Evolutionary conservation across 2,888 invertebrate genomes (phyloP), one percentile per base, ranked within the genome.

Genomic region (Andrena hattorfiana): DNA sequence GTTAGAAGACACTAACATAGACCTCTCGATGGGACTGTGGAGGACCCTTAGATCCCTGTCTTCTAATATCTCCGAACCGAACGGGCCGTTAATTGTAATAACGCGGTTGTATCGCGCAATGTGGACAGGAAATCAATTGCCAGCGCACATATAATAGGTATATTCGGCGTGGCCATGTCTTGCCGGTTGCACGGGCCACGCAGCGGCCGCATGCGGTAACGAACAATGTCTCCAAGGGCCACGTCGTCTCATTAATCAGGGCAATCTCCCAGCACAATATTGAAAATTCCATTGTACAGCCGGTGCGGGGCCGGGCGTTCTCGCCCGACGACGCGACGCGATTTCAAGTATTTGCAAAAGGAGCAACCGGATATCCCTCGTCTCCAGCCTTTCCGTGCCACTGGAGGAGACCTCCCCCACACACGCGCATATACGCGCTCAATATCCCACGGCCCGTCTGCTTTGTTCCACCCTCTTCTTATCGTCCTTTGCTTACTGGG

Each of bases 331-430:
- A 84, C 78, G 88, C 86, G 79, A 77, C 82, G 89, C 87, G 89
- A 89, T 91, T 89, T 91, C 90, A 89, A 90, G 85, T 91, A 91
- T 92, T 90, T 84, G 86, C 82, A 83, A 87, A 87, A 86, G 85
- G 84, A 83, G 82, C 81, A 77, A 82, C 83, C 82, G 74, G 68
- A 68, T 72, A 72, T 83, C 77, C 66, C 77, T 51, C 77, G 59
- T 73, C 73, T 63, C 70, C 35, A 42, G 49, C n/a, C 67, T 63
- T 60, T 56, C 59, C 75, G 8, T 32, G 23, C 32, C 23, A 13
- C 10, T 13, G 26, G 56, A n/a, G 16, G 5, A 16, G 26, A 23
- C 51, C 49, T 16, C 51, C 0, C 54, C 2, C 48, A 42, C 42
- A 16, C 49, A 2, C 51, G 1, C 20, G 35, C 66, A 71, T 49